These are phyloP conservation scores for Pecten maximus DNA, from an alignment of 2,888 invertebrate species.

Conservation along the genomic window DNA sequence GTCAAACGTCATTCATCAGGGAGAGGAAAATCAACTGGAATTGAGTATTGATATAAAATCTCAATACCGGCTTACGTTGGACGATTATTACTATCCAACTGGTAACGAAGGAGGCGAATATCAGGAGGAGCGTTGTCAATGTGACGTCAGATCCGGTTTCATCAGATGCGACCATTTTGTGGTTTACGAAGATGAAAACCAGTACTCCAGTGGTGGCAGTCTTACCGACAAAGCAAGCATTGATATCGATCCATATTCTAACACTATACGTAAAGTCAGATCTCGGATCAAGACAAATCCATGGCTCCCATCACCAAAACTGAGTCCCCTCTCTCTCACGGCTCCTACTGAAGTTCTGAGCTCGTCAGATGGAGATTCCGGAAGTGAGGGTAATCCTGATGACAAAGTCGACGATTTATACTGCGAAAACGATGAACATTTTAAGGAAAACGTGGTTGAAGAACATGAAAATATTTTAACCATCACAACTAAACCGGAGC, in stretches of 20 bases:
- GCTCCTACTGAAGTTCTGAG: not conserved
- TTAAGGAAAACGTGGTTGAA: not conserved
- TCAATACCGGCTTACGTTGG: not conserved
- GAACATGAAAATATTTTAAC: not conserved
- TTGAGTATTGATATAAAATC: not conserved
- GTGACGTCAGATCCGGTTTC: not conserved
- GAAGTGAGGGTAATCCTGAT: not conserved
- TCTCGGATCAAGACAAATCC: constrained; percentile 77
- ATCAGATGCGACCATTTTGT: not conserved
- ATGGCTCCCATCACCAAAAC: constrained; percentile 75
- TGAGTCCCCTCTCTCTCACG: not conserved
- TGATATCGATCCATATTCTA: constrained; percentile 5
- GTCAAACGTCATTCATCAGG: not conserved
- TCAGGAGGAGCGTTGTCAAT: not conserved
- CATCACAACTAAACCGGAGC: not conserved
- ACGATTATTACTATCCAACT: not conserved
- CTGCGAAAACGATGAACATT: not conserved
- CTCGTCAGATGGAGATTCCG: not conserved
- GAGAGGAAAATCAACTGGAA: not conserved
- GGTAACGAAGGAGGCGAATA: not conserved
- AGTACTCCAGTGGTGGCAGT: not conserved
- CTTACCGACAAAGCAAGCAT: not conserved
- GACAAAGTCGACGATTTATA: not conserved
- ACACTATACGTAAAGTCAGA: constrained; percentile 52
- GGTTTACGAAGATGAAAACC: not conserved